phyloP scores from a whole-genome alignment of 1,140 invertebrate species.

The Drosophila grimshawi region DNA sequence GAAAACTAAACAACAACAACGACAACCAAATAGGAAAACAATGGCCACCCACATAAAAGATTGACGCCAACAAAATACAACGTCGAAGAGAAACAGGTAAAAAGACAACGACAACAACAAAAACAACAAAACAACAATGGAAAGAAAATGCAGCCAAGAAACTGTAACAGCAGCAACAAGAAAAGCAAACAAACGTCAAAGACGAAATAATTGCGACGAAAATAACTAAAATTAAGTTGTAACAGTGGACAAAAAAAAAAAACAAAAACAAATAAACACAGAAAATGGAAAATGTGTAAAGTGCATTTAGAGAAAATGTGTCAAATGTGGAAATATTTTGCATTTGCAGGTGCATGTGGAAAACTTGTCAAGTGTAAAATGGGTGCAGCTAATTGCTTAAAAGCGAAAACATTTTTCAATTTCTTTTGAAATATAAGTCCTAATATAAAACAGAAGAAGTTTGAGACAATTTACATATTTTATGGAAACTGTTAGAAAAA shows the following conservation, averaged over 20 bases:
- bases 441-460: no score
- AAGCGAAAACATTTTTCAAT: neutral
- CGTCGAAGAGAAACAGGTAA: constrained; percentile 32
- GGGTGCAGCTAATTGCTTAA: constrained; percentile 16
- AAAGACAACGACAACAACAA: constrained; percentile 12
- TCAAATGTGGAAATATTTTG: constrained; percentile 60
- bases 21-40: constrained; percentile 44
- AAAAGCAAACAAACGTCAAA: constrained; percentile 51
- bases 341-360: constrained; percentile 35
- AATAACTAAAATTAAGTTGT: constrained; percentile 63
- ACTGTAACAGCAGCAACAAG: constrained; percentile 30
- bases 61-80: constrained; percentile 43
- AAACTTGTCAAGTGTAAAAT: constrained; percentile 30
- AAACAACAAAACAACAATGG: constrained; percentile 19
- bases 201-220: constrained; percentile 66
- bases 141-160: constrained; percentile 57
- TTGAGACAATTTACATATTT: no score
- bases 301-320: constrained; percentile 53
- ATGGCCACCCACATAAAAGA: constrained; percentile 65
- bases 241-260: constrained; percentile 47
- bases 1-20: constrained; percentile 26
- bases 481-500: no score
- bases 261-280: neutral
- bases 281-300: constrained; percentile 42
- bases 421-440: no score